Conservation (phyloP, 1,140 invertebrate genomes). For the Andrena cerasifolii region DNA sequence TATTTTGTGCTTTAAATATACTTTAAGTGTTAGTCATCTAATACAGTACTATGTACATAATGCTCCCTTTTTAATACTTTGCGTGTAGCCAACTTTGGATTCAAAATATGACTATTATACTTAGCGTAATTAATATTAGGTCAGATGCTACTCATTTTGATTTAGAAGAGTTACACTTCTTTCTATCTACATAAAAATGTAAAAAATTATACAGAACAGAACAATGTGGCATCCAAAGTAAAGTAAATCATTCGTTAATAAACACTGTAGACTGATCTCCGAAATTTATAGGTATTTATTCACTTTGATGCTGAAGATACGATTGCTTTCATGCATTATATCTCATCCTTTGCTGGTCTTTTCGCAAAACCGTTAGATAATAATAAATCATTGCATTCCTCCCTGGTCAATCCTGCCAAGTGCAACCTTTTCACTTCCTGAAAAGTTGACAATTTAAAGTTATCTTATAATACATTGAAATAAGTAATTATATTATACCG, state of each 20-base stretch:
- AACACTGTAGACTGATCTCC: conserved; percentile 8
- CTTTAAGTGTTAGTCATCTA: conserved; percentile 20
- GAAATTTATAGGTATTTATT: conserved; percentile 18
- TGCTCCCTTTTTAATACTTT: neutral
- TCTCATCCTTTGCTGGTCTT: conserved; percentile 74
- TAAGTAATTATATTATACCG: conserved; percentile 71
- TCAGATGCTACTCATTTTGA: neutral
- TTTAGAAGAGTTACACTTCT: neutral
- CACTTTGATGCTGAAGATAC: neutral
- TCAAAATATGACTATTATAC: neutral
- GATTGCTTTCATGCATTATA: conserved; percentile 2
- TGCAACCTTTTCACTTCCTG: conserved; percentile 86
- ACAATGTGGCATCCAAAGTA: neutral
- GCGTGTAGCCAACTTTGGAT: neutral
- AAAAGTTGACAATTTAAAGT: conserved; percentile 18
- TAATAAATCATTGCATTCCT: conserved; percentile 88
- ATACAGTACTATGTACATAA: conserved; percentile 9
- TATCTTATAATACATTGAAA: neutral
- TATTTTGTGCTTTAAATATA: conserved; percentile 47
- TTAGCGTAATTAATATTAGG: neutral
- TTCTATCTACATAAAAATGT: conserved; percentile 31
- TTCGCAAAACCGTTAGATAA: conserved; percentile 85
- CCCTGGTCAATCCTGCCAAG: conserved; percentile 83
- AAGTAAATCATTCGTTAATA: conserved; percentile 1
- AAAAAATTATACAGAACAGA: conserved; percentile 6